Evolutionary conservation across 2,888 invertebrate species (phyloP), one percentile per base, ranked within the genome.

Genomic region (Tiliacea aurago): DNA sequence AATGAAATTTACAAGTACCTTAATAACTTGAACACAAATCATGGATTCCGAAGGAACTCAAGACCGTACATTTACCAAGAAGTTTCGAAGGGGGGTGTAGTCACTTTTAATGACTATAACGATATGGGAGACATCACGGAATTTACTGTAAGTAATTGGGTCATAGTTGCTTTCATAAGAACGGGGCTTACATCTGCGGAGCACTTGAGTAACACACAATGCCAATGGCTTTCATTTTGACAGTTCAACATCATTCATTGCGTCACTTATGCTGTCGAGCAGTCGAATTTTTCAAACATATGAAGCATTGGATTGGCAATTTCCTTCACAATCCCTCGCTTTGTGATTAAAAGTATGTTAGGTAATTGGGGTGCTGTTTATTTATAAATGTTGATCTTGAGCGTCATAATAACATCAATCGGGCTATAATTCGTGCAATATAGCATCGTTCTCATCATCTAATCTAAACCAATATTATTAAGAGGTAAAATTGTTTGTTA

Each of bases 21-120:
- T 6, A 94, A 97, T 11, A 91, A 97, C 90, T 91, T 98, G 49
- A 97, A 97, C 83, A 95, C 95, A 0, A 89, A 94, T 0, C 97
- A 97, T 76, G 97, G 97, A 6, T 98, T 98, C 84, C 89, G 95
- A 0, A 86, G 93, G 0, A 96, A 97, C 49, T 87, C 97, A 0
- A 96, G 96, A 49, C 97, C 98, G 0, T 98, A 97, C 85, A 97
- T 98, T 85, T 97, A 95, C 84, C 98, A 96, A 86, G 98, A 98
- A 94, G 98, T 98, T 11, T 97, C 98, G 76, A 97, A 98, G 89
- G 94, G 97, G 68, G 97, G 96, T 80, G 91, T 92, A 2, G 92
- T 95, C 41, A 91, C 70, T 2, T 76, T 95, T 33, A 86, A 89
- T 1, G 97, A 97, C 74, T 97, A 97, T 81, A 96, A 92, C 1